Evolutionary conservation across 2,113 vertebrate genomes (phyloP).

Genomic region (Bubo blakistoni): DNA sequence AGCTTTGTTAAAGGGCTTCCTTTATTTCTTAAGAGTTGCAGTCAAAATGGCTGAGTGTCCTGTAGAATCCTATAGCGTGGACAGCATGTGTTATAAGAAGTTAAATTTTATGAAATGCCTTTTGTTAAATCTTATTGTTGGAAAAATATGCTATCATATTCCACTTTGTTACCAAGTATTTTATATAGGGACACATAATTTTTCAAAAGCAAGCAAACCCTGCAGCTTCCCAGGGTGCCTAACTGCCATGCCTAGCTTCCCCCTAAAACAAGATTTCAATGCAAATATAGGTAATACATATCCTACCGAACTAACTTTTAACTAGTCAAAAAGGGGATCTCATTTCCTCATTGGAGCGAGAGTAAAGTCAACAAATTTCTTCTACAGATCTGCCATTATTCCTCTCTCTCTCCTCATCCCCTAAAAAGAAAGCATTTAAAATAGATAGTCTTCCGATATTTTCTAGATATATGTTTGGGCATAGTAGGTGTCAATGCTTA

Average conservation of each 20-base stretch:
- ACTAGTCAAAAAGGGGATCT: not conserved
- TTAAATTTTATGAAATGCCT: not conserved
- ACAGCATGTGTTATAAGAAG: not conserved
- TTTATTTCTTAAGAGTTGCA: not conserved
- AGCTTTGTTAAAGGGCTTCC: not conserved
- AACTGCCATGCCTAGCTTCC: not conserved
- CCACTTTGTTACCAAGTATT: not conserved
- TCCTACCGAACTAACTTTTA: not conserved
- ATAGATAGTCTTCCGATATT: not conserved
- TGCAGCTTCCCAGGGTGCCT: rapidly evolving
- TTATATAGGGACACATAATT: not conserved
- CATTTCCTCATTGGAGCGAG: not conserved
- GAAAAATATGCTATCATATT: not conserved
- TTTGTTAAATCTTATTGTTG: not conserved
- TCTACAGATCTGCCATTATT: not conserved
- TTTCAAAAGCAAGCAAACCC: not conserved
- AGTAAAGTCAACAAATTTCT: not conserved
- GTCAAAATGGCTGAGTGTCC: not conserved
- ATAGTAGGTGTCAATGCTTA: not conserved
- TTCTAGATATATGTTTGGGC: not conserved
- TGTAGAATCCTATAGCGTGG: not conserved
- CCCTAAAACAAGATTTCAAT: not conserved
- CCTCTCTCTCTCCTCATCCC: not conserved
- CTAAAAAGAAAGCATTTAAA: not conserved
- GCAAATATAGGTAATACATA: not conserved